Conservation (phyloP, 2,113 vertebrate species). For the Lagopus leucura region DNA sequence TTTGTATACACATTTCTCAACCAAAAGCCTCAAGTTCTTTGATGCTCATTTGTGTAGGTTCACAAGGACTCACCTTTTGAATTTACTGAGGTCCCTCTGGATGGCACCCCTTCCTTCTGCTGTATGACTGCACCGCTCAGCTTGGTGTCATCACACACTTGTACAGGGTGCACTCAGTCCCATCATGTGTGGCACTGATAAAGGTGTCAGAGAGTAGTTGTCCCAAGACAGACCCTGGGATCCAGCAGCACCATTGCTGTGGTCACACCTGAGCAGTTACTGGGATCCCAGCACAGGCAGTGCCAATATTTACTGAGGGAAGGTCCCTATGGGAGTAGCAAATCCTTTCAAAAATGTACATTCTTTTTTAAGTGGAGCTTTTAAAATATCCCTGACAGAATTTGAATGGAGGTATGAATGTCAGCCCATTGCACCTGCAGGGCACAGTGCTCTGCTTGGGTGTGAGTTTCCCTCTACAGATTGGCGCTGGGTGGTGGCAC, state of each 20-base stretch:
- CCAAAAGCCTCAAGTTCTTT: too few relatives aligned
- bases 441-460: fast-evolving
- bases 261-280: not conserved
- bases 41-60: not conserved
- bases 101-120: too few relatives aligned
- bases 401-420: not conserved
- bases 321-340: not conserved
- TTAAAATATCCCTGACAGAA: not conserved
- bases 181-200: too few relatives aligned
- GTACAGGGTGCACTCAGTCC: too few relatives aligned
- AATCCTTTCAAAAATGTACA: not conserved
- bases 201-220: too few relatives aligned
- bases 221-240: too few relatives aligned
- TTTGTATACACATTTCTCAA: not conserved
- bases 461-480: fast-evolving
- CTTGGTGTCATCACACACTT: too few relatives aligned
- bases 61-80: too few relatives aligned
- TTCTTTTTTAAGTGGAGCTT: not conserved
- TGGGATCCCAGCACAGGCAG: not conserved
- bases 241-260: not conserved
- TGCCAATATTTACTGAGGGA: not conserved
- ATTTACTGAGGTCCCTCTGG: too few relatives aligned
- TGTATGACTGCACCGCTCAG: too few relatives aligned
- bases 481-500: not conserved
- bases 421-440: not conserved